Base-by-base conservation (phyloP, 2,113 vertebrate genomes). In the Percopsis transmontana region DNA sequence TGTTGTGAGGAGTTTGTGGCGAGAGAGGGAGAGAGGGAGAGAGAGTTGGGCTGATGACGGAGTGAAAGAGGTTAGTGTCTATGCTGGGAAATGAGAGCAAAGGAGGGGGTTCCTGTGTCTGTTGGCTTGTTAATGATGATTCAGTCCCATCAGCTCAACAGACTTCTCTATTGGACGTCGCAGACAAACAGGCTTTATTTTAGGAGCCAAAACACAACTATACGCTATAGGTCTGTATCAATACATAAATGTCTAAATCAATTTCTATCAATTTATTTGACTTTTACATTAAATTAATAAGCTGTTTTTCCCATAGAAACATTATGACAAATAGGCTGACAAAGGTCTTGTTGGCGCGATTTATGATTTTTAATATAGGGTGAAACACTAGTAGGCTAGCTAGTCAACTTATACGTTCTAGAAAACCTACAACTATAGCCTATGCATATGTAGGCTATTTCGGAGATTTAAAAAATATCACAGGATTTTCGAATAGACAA, bases 21-120 rank as follows among this genome's bases (percentile, higher is more conserved):
- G 68, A 76, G 68, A 41, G 67, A 58, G 77, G 72, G 81, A 88
- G 92, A 93, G 91, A 88, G 89, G 87, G 85, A 55, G 74, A 68
- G 93, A 92, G 47, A 53, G 61, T 51, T 19, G 27, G 79, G 77
- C 77, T 70, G 81, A 79, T 84, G 88, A 87, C 81, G 75, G 79
- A 84, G 79, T 84, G 85, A 90, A 90, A 87, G 88, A 87, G 87
- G 88, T 87, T 87, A 89, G 85, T 89, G 87, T 88, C 87, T 87
- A 76, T 88, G 86, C 88, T 90, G 85, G 87, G 88, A 90, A 89
- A 88, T 84, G 77, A 83, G 85, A 87, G 53, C 76, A 77, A 73
- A 63, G 68, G 77, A 63, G 67, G 67, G 78, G 68, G 84, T 40
- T 77, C 78, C 74, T 85, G 85, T 83, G 84, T 85, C 80, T 89